These are phyloP conservation scores for Cephus pygmeus DNA, from an alignment of 2,888 invertebrate species.

Conservation along the genomic window DNA sequence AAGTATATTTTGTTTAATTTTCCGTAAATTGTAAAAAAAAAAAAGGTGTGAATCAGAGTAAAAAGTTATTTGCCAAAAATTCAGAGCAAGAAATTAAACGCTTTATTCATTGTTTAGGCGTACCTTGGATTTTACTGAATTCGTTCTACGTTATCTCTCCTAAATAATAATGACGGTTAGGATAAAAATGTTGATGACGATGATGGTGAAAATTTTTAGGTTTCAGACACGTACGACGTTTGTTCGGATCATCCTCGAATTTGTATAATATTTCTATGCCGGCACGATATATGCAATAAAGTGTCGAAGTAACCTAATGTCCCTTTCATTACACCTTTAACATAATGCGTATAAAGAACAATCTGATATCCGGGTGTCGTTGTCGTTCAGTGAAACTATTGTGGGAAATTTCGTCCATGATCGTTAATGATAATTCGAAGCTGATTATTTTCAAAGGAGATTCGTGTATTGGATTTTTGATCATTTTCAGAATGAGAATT, in stretches of 20 bases:
- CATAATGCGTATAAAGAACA: neutral
- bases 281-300: conserved; percentile 60
- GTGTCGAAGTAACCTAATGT: conserved; percentile 40
- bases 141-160: neutral
- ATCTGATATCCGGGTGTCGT: too few species aligned
- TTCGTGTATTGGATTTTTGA: too few species aligned
- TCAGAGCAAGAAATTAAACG: neutral
- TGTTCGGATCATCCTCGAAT: conserved; percentile 43
- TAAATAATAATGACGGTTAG: neutral
- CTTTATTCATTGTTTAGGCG: neutral
- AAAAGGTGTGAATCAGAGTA: neutral
- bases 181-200: neutral
- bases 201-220: conserved; percentile 26
- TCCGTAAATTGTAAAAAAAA: neutral
- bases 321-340: neutral
- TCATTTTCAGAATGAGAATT: too few species aligned
- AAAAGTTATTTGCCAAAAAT: neutral
- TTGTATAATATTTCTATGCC: conserved; percentile 64
- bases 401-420: too few species aligned
- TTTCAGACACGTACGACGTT: neutral
- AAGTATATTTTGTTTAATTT: neutral
- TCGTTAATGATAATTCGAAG: too few species aligned
- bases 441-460: too few species aligned
- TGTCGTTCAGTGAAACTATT: too few species aligned
- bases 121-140: too few species aligned